Evolutionary conservation across 2,888 invertebrate genomes (phyloP).

Genomic region (Hemicrepidius hirtus): DNA sequence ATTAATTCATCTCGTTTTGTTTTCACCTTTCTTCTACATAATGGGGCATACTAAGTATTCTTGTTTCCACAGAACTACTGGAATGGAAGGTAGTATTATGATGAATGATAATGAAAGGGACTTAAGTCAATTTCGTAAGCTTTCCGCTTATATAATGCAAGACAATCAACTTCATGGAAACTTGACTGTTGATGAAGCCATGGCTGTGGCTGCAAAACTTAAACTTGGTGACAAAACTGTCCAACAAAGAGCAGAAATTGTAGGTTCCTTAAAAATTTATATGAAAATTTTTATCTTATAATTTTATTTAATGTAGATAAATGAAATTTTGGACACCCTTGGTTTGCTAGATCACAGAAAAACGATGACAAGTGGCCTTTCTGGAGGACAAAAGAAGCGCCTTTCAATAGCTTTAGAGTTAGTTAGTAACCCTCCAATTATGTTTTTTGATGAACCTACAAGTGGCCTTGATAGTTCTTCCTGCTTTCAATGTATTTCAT

Average conservation of each 20-base stretch:
- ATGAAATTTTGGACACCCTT: constrained; percentile 92
- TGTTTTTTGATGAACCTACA: constrained; percentile 99
- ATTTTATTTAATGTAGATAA: constrained; percentile 79
- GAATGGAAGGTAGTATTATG: constrained; percentile 87
- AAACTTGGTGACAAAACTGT: constrained; percentile 86
- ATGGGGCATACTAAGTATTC: background rate
- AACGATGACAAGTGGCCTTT: constrained; percentile 93
- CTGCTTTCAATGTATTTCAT: constrained; percentile 93
- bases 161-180: constrained; percentile 94
- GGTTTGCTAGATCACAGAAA: constrained; percentile 90
- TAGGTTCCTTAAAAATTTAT: constrained; percentile 73
- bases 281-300: background rate
- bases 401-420: constrained; percentile 95
- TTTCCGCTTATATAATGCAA: constrained; percentile 98
- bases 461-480: constrained; percentile 97
- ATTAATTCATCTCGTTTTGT: too few species aligned
- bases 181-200: constrained; percentile 94
- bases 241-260: constrained; percentile 87
- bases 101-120: constrained; percentile 90
- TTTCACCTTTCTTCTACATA: too few species aligned
- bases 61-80: constrained; percentile 79
- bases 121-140: constrained; percentile 90
- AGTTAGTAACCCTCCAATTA: constrained; percentile 97
- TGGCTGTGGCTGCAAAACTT: constrained; percentile 93
- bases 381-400: constrained; percentile 96